phyloP scores from a whole-genome alignment of 92 coral and sea anemone genomes.

The Epizoanthus illoricatus region DNA sequence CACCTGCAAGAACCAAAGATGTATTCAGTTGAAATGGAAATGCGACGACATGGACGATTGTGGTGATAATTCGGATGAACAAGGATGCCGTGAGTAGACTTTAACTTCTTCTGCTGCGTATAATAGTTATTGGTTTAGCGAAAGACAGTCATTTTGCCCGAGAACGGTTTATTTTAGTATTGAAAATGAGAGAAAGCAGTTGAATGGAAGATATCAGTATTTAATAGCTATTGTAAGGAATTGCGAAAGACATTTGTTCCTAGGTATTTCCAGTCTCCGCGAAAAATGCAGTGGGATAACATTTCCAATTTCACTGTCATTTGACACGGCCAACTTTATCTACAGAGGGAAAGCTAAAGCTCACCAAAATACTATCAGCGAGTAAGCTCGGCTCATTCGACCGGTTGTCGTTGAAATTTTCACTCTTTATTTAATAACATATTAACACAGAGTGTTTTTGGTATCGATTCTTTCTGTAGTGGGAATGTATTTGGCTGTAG shows the following conservation, averaged over 20 bases:
- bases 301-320: not conserved
- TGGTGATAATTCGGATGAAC: conserved; percentile 38
- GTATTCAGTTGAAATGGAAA: conserved; percentile 10
- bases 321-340: not conserved
- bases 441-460: no score
- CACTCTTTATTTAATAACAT: no score
- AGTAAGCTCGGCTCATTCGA: no score
- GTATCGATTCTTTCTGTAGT: no score
- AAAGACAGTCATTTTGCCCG: not conserved
- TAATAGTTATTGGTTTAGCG: not conserved
- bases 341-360: no score
- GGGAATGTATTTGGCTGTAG: not conserved
- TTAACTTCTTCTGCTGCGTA: not conserved
- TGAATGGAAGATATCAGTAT: not conserved
- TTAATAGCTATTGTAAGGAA: not conserved
- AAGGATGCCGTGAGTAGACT: conserved; percentile 26
- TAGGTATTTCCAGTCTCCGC: not conserved
- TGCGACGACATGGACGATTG: conserved; percentile 45
- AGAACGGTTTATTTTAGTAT: not conserved
- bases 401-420: no score
- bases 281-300: not conserved
- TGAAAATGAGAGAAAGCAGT: not conserved
- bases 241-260: not conserved
- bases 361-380: no score
- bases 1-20: conserved; percentile 38